Conservation (phyloP, 1,140 invertebrate genomes). For the Varroa destructor region DNA sequence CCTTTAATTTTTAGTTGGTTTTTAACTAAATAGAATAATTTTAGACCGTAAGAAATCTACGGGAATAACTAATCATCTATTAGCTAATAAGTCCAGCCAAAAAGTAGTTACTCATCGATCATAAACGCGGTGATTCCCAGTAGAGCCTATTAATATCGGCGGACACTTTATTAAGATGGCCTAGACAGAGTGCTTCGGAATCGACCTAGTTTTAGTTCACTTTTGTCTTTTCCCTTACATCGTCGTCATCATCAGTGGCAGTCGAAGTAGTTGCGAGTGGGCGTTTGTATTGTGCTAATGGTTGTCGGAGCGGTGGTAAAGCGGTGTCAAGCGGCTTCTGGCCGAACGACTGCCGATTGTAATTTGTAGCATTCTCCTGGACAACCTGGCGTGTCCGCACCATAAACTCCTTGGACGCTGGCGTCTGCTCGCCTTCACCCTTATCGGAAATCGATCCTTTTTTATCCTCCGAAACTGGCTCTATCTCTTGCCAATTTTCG, state of each 20-base stretch:
- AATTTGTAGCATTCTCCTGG: conserved; percentile 17
- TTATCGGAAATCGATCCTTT: neutral
- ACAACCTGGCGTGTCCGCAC: neutral
- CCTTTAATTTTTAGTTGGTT: too few species aligned
- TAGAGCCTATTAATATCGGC: too few species aligned
- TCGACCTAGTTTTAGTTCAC: too few species aligned
- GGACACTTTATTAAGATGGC: too few species aligned
- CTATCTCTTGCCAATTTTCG: neutral
- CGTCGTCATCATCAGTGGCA: conserved; percentile 4
- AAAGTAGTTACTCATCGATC: too few species aligned
- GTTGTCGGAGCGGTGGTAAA: neutral
- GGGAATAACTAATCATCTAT: too few species aligned
- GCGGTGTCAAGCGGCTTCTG: neutral
- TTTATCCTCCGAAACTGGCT: neutral
- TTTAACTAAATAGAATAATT: too few species aligned
- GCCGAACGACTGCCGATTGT: neutral
- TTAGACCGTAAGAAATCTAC: too few species aligned
- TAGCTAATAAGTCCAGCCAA: too few species aligned
- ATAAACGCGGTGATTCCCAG: too few species aligned
- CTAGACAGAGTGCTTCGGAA: too few species aligned
- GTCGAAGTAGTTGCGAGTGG: neutral
- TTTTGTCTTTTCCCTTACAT: neutral
- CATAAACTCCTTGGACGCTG: neutral
- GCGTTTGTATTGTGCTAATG: neutral
- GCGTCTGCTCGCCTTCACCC: neutral